Evolutionary conservation across 2,797 vertebrate species (phyloP), one percentile per base, ranked within the genome.

Genomic region (Poeciliopsis paucimaculata): DNA sequence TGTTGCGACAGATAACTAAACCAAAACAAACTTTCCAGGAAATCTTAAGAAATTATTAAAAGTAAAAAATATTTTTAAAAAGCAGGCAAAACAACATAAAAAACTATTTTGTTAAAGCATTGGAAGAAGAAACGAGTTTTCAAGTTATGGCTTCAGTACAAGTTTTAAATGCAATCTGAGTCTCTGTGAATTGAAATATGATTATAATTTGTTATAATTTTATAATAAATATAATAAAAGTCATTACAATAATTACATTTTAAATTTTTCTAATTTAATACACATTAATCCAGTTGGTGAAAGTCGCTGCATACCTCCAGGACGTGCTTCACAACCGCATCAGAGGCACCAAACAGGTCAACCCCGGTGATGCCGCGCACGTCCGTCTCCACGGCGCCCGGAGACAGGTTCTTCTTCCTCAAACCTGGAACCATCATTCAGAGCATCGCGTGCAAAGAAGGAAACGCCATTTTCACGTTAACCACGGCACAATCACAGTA

Each of bases 321-420:
- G 0, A 99, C 98, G 0, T 99, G 98, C 72, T 99, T 99, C 82
- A 99, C 98, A 9, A 99, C 98, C 0, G 98, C 98, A 39, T 99
- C 98, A 0, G 98, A 98, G 0, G 97, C 98, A 8, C 98, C 98
- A 18, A 99, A 99, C 34, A 99, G 90, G 81, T 99, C 98, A 0
- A 99, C 98, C 0, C 98, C 98, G 0, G 98, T 97, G 91, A 99
- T 97, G 57, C 98, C 97, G 0, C 98, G 95, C 62, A 98, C 97
- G 0, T 99, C 98, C 0, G 97, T 97, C 79, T 99, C 98, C 93
- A 98, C 97, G 0, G 98, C 97, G 0, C 98, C 97, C 0, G 98
- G 98, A 62, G 98, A 98, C 12, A 99, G 91, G 90, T 99, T 99
- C 95, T 99, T 99, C 96, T 99, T 99, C 88, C 98, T 96, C 78